Evolutionary conservation across 92 coral and sea anemone genomes (phyloP), one percentile per base, ranked within the genome.

Genomic region (Porites rus): DNA sequence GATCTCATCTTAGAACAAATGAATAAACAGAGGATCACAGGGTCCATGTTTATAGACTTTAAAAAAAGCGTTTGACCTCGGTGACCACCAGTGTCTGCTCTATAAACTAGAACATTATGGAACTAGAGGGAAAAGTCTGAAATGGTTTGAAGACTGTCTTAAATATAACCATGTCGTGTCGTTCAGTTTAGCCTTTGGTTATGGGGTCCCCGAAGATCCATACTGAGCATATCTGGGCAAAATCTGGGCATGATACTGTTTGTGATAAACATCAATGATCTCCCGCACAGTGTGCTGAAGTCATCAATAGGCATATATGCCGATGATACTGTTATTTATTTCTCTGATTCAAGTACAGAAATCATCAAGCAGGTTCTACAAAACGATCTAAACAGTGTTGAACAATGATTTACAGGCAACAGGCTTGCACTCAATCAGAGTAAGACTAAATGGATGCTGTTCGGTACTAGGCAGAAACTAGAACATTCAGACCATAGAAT

Each of bases 41-140:
- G 92, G 3, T 79, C 94, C 22, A 82, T 74, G 12, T 78, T 92
- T 58, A 71, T 88, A 1, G 94, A 91, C 50, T 86, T 83, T 0
- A 91, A 78, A 58, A 91, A 91, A 67, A 90, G 46, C 87, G 4
- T 91, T 88, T 19, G 87, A 88, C 66, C 78, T 91, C 20, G 92
- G 83, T 24, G 79, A 75, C 43, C 79, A 75, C 79, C 65, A 75
- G 0, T 75, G 79, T 38, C 65, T 75, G 4, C 79, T 75, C 22
- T 38, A 75, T 8, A 56, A 52, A 56, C 79, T 75, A 75, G 66
- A 92, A 20, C 92, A 92, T 63, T 80, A 86, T 77, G 90, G 90
- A 2, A 81, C 84, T 14, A 79, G 90, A 62, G 82, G 65, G 20
- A 1, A 70, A 18, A 70, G 19, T 70, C 16, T 24, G 1, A 28